phyloP scores from a whole-genome alignment of 2,888 invertebrate species.

The Sarcophaga variegata region DNA sequence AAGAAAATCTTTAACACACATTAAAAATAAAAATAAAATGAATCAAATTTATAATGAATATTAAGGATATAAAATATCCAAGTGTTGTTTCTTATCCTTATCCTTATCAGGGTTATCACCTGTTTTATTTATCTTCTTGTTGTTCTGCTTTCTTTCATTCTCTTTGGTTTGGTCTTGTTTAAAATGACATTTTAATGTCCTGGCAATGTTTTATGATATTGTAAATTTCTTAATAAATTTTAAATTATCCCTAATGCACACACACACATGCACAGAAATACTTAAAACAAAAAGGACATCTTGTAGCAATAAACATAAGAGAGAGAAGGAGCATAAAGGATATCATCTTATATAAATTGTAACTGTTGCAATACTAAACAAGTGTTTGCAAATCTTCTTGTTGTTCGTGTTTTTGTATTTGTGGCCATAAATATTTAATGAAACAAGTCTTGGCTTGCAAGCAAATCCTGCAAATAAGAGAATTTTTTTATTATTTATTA shows the following conservation, averaged over 20 bases:
- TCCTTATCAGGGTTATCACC: not conserved
- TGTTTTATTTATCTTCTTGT: not conserved
- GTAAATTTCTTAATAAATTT: not conserved
- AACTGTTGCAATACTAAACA: not conserved
- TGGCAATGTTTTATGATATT: not conserved
- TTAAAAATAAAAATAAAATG: not conserved
- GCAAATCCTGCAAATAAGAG: not conserved
- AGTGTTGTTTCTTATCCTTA: not conserved
- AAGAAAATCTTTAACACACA: not conserved
- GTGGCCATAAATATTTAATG: not conserved
- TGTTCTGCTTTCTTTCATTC: not conserved
- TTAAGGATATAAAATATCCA: not conserved
- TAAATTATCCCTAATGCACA: not conserved
- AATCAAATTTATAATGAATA: not conserved
- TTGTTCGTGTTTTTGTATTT: not conserved
- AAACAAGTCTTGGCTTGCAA: not conserved
- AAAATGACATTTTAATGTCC: constrained; percentile 51
- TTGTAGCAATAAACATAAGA: not conserved
- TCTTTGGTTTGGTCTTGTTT: not conserved
- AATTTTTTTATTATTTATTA: not conserved
- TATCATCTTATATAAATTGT: not conserved
- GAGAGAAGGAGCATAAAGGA: not conserved
- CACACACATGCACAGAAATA: no score
- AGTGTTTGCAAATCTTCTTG: not conserved
- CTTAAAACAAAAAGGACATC: not conserved